Evolutionary conservation across 1,140 invertebrate species (phyloP).

Genomic region (Musca vetustissima): DNA sequence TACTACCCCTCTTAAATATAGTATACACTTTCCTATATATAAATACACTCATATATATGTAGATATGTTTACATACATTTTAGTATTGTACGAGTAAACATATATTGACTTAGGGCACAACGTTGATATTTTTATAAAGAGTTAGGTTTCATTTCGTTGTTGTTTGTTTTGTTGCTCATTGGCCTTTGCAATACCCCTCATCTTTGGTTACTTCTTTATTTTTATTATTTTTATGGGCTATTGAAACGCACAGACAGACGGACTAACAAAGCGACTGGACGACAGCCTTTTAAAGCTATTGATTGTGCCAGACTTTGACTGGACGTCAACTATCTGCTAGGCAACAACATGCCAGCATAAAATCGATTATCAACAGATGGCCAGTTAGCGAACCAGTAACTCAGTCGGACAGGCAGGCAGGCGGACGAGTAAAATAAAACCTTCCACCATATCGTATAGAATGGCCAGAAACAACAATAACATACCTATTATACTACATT

Average conservation of each 20-base stretch:
- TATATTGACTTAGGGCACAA: not conserved
- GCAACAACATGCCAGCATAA: constrained; percentile 11
- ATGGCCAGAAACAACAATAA: not conserved
- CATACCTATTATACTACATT: constrained; percentile 1
- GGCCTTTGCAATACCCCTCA: not conserved
- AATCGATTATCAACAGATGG: constrained; percentile 24
- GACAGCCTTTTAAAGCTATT: no score
- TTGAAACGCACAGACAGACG: not conserved
- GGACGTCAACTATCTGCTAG: no score
- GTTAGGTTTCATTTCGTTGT: constrained; percentile 4
- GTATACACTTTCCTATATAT: no score
- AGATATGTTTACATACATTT: not conserved
- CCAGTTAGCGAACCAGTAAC: not conserved
- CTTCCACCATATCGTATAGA: constrained; percentile 1
- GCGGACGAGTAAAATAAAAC: not conserved
- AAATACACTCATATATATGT: no score
- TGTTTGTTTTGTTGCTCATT: not conserved
- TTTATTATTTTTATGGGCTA: constrained; percentile 19
- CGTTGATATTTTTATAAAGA: not conserved
- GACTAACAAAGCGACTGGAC: no score
- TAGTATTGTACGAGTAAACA: not conserved
- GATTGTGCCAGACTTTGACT: no score
- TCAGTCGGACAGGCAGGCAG: no score
- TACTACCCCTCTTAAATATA: no score
- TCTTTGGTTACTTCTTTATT: not conserved